Conservation (phyloP, 2,888 invertebrate species). For the Eumerus sabulonum region DNA sequence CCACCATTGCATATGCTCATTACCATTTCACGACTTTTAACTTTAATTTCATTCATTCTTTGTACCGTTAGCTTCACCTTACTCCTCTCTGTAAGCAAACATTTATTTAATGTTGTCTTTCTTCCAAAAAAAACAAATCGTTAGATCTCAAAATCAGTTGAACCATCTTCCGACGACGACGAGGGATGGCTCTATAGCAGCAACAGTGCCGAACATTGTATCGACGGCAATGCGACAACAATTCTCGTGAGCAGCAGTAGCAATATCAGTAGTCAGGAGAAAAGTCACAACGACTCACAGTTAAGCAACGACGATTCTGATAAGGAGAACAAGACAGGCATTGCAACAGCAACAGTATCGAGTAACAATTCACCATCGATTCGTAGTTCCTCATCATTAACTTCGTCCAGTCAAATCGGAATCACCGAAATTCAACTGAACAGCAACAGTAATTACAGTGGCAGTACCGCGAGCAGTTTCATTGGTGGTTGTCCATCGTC, state of each 20-base stretch:
- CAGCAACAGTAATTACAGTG: slow-evolving; percentile 74
- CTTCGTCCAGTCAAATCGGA: slow-evolving; percentile 68
- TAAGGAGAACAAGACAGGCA: slow-evolving; percentile 77
- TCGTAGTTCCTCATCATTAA: slow-evolving; percentile 60
- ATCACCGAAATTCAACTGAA: slow-evolving; percentile 68
- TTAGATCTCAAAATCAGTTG: slow-evolving; percentile 78
- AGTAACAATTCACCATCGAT: slow-evolving; percentile 60
- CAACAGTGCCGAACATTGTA: slow-evolving; percentile 44
- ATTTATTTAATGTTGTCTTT: slow-evolving; percentile 50
- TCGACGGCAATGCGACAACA: slow-evolving; percentile 42
- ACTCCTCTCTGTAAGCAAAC: slow-evolving; percentile 16
- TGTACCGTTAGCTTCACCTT: slow-evolving; percentile 16
- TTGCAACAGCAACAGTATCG: slow-evolving; percentile 64
- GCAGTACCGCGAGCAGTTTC: slow-evolving; percentile 72
- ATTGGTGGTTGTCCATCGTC: slow-evolving; percentile 69
- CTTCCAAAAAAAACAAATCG: slow-evolving; percentile 2
- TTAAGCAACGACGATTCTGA: slow-evolving; percentile 76
- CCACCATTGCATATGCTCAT: slow-evolving; percentile 44
- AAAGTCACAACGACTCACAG: slow-evolving; percentile 54
- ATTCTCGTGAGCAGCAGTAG: slow-evolving; percentile 73
- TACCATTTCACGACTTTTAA: slow-evolving; percentile 57
- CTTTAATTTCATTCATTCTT: slow-evolving; percentile 20
- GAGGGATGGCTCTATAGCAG: slow-evolving; percentile 78
- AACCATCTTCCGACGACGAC: slow-evolving; percentile 83
- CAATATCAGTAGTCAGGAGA: slow-evolving; percentile 40